A percentile compares a stretch with the other conserved stretches of the same genome.
These are phyloP conservation scores for Meriones unguiculatus DNA, from an alignment of 2,113 vertebrate species.

Conservation along the genomic window DNA sequence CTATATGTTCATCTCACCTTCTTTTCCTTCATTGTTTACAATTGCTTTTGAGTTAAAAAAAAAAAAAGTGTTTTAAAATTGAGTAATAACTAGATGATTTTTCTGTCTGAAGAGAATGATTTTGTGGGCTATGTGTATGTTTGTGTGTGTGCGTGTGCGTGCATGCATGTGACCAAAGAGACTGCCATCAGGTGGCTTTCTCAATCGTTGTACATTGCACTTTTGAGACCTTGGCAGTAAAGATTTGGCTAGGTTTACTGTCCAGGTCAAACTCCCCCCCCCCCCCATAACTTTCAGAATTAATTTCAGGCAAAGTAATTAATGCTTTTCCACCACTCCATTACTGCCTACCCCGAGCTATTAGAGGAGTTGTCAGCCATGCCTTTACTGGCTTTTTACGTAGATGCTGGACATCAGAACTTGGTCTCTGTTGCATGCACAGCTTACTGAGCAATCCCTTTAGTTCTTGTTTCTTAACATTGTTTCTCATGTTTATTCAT, in stretches of 20 bases:
- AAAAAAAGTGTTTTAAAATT: background rate
- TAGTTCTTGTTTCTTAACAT: constrained; percentile 14
- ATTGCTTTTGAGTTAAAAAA: constrained; percentile 28
- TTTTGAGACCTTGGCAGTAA: background rate
- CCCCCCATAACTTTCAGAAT: background rate
- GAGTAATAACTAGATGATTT: background rate
- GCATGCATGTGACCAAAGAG: background rate
- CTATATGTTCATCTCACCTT: background rate
- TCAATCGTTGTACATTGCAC: background rate
- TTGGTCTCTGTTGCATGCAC: background rate
- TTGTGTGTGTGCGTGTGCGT: background rate
- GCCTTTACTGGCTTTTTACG: background rate
- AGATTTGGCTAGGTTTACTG: background rate
- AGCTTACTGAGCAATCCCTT: background rate
- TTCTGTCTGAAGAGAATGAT: background rate
- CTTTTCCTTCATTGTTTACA: background rate
- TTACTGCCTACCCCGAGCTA: background rate
- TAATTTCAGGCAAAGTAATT: background rate
- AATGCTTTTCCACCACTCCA: background rate
- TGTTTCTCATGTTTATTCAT: constrained; percentile 11
- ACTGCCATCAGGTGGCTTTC: background rate
- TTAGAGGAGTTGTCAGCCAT: background rate
- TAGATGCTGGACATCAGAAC: background rate
- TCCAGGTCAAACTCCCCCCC: background rate
- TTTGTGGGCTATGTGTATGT: background rate